Percentiles rank a stretch among this genome's conserved stretches.
These are phyloP conservation scores for Fukomys damarensis DNA, from an alignment of 2,113 vertebrate genomes.

Conservation along the genomic window DNA sequence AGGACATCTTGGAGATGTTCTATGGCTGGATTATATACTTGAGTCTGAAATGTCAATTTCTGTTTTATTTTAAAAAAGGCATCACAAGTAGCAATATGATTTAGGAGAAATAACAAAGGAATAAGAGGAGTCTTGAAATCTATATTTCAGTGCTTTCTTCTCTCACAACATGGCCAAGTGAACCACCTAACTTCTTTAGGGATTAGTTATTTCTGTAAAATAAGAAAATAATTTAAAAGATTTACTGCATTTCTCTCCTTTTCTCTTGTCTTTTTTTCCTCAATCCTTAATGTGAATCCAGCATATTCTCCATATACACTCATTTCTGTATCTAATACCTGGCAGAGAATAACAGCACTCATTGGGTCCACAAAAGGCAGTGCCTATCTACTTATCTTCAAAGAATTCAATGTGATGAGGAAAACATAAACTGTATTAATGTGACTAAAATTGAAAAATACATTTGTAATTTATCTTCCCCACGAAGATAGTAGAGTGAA, in stretches of 20 bases:
- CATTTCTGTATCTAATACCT: slow-evolving; percentile 21
- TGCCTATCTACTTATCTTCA: neutral
- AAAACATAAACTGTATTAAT: slow-evolving; percentile 24
- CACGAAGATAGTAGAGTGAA: neutral
- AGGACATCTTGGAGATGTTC: neutral
- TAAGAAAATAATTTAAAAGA: slow-evolving; percentile 31
- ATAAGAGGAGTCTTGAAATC: neutral
- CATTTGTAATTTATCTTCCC: slow-evolving; percentile 23
- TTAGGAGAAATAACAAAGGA: neutral
- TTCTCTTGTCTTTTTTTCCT: neutral
- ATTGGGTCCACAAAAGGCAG: neutral
- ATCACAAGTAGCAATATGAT: neutral
- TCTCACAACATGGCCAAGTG: neutral
- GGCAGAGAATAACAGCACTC: neutral
- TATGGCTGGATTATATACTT: neutral
- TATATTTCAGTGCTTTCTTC: neutral
- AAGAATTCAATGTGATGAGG: neutral
- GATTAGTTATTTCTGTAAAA: slow-evolving; percentile 44
- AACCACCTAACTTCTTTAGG: neutral
- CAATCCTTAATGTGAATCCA: slow-evolving; percentile 22
- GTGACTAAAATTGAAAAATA: slow-evolving; percentile 5
- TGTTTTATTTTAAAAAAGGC: slow-evolving; percentile 31
- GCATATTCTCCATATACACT: neutral
- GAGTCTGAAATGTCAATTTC: neutral
- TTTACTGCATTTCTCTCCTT: neutral